A percentile compares a stretch with the other conserved stretches of the same genome.
Conservation (phyloP, 2,113 vertebrate genomes). For the Neoarius graeffei region DNA sequence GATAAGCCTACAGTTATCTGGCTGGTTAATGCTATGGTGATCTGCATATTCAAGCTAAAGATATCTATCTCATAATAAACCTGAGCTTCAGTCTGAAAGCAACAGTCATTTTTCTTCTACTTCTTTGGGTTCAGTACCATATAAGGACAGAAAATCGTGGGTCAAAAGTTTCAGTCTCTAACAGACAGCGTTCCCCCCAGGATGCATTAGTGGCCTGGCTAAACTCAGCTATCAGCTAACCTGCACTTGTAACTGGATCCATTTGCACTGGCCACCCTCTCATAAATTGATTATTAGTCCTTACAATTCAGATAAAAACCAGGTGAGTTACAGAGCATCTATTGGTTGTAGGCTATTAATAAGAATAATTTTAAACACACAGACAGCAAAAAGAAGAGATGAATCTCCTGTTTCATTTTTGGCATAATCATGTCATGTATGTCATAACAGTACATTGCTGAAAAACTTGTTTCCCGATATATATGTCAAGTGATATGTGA, state of each 20-base stretch:
- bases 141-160: slow-evolving; percentile 7
- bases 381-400: neutral
- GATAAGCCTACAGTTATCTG: neutral
- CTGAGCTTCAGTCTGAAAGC: neutral
- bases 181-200: slow-evolving; percentile 4
- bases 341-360: neutral
- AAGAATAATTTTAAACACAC: neutral
- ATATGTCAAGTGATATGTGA: neutral
- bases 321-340: neutral
- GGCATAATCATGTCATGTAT: neutral
- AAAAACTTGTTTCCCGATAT: neutral
- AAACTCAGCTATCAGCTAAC: neutral
- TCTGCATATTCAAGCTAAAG: neutral
- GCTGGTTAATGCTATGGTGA: neutral
- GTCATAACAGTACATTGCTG: neutral
- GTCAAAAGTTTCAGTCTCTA: slow-evolving; percentile 15
- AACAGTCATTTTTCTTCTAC: neutral
- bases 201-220: slow-evolving; percentile 14
- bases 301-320: slow-evolving; percentile 21
- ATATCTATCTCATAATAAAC: neutral
- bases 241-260: slow-evolving; percentile 2
- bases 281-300: slow-evolving; percentile 25
- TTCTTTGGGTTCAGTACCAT: slow-evolving; percentile 1
- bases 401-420: neutral
- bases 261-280: neutral